Evolutionary conservation across 2,113 vertebrate species (phyloP).

Genomic region (Zapus hudsonius): DNA sequence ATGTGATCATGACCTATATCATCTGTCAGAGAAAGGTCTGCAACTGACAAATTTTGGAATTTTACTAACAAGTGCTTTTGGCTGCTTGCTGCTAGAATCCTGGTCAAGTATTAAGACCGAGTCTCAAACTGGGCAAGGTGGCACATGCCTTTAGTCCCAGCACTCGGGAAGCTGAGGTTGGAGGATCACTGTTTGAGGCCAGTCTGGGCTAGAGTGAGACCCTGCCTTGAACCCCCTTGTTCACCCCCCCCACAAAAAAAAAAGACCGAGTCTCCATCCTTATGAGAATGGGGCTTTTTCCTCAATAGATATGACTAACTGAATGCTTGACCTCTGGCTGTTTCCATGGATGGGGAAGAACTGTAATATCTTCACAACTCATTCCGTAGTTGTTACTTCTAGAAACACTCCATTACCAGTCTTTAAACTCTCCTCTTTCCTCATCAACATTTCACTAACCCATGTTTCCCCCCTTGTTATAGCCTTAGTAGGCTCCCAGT

Average conservation of each 20-base stretch:
- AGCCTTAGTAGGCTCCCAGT: not conserved
- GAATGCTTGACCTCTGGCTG: not conserved
- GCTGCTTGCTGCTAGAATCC: not conserved
- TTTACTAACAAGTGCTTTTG: not conserved
- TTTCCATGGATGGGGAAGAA: not conserved
- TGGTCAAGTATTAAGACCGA: not conserved
- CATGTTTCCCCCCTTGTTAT: not conserved
- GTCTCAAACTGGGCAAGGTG: too few relatives aligned
- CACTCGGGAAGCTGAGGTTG: too few relatives aligned
- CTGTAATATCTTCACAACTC: not conserved
- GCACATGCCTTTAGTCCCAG: too few relatives aligned
- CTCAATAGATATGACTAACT: fast-evolving
- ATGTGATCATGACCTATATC: not conserved
- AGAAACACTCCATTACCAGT: not conserved
- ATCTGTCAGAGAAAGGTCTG: not conserved
- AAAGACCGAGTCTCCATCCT: not conserved
- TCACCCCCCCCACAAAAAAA: too few relatives aligned
- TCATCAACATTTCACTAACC: not conserved
- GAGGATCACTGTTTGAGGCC: too few relatives aligned
- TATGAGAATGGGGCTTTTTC: not conserved
- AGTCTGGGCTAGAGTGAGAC: too few relatives aligned
- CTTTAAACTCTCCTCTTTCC: not conserved
- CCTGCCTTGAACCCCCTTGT: too few relatives aligned
- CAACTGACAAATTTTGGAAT: not conserved
- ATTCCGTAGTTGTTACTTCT: not conserved